These are phyloP conservation scores for Zhengitettix transpicula DNA, from an alignment of 2,888 invertebrate species.

Conservation along the genomic window DNA sequence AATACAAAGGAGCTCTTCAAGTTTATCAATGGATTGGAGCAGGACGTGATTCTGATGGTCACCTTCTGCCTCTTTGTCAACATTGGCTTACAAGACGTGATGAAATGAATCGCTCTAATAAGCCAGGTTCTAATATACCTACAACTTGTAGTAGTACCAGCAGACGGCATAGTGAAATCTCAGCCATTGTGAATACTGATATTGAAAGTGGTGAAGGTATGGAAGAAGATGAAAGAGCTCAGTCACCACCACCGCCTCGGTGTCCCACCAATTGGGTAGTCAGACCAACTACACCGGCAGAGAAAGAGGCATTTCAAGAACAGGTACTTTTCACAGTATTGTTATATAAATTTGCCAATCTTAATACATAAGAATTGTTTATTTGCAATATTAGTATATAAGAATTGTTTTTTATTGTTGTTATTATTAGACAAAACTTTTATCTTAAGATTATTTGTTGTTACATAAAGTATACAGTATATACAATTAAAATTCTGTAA, in stretches of 20 bases:
- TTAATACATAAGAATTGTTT: background rate
- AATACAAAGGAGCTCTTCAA: constrained; percentile 55
- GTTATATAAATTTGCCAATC: background rate
- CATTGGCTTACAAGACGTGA: constrained; percentile 57
- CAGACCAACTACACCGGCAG: constrained; percentile 56
- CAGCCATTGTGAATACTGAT: background rate
- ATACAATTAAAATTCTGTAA: no score
- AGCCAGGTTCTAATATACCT: constrained; percentile 11
- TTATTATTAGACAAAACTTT: no score
- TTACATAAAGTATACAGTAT: no score
- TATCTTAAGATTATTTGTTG: no score
- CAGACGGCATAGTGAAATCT: background rate
- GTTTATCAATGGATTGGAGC: constrained; percentile 86
- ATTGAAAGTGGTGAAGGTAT: background rate
- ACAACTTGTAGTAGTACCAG: background rate
- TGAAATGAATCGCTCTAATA: constrained; percentile 21
- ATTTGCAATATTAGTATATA: no score
- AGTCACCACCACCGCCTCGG: constrained; percentile 31
- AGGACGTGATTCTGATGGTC: constrained; percentile 72
- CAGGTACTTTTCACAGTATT: constrained; percentile 16
- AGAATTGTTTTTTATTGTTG: no score
- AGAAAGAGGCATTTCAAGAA: constrained; percentile 52
- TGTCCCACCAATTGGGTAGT: constrained; percentile 74
- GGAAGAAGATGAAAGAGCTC: constrained; percentile 15
- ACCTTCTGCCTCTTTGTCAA: constrained; percentile 55